Evolutionary conservation across 2,113 vertebrate genomes (phyloP), one percentile per base, ranked within the genome.

Genomic region (Calypte anna): DNA sequence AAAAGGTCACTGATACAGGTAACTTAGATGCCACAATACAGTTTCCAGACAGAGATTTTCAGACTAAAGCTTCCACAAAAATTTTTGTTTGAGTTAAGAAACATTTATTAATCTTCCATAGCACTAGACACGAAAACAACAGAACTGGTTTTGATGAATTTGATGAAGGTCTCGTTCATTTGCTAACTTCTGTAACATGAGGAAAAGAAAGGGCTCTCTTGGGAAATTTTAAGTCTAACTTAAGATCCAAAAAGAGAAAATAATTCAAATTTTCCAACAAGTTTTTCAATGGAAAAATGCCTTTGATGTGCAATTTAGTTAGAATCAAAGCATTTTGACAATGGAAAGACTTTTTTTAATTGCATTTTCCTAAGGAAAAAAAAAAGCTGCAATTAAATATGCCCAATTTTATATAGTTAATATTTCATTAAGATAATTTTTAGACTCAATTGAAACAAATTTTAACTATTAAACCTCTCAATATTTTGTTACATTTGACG

Each of bases 201-300:
- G 40, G 87, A 93, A 75, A 82, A 86, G 20, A 53, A 89, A 76
- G 18, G 17, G 9, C 21, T 79, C 78, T 28, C 76, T 83, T 69
- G 16, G 36, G 21, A 21, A 90, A 79, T 82, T 61, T 79, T 10
- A 9, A 33, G 30, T 69, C 40, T 69, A 77, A 78, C 43, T 67
- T 68, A 74, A 83, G 31, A 89, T 91, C 28, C 38, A 57, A 95
- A 75, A 63, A 68, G 11, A 90, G 36, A 8, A 93, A 82, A 83
- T 80, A 80, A 83, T 61, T 86, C 36, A 75, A 82, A 76, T 33
- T 86, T 86, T 94, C 73, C 69, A 75, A 59, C 36, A 58, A 55
- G 28, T 85, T 82, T 94, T 92, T 93, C 70, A 84, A 51, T 58
- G 75, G 67, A 90, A 94, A 95, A 93, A 73, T 63, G 53, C 15